Evolutionary conservation across 2,113 vertebrate genomes (phyloP), one percentile per base, ranked within the genome.

Genomic region (Cricetomys ansorgei): DNA sequence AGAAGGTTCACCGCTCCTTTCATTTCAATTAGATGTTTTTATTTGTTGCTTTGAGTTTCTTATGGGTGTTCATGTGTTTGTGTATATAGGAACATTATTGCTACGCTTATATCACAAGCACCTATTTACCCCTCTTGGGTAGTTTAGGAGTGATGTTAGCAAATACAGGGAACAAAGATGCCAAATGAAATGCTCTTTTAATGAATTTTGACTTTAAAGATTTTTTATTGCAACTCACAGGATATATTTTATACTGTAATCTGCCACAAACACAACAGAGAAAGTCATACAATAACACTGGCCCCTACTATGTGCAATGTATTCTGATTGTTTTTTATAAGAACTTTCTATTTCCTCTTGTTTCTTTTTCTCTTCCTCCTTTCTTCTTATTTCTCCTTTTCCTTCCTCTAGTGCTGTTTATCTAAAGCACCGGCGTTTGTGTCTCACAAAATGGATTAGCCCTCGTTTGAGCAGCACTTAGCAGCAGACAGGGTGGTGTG

Each of bases 91-190:
- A 94, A 88, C 79, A 67, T 67, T 87, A 13, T 48, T 80, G 16
- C 64, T 70, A 65, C 57, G 19, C 5, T 40, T 93, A 84, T 48
- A 87, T 37, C 70, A 91, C 13, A 95, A 91, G 85, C 23, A 86
- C 1, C 34, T 69, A n/a, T n/a, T n/a, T n/a, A 53, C 57, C 23
- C 23, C 13, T 83, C 7, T 62, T 3, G 12, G 45, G 25, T 65
- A 86, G 85, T 43, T 70, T 85, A 72, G 65, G 59, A 29, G 53
- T 89, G 91, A 93, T 87, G 8, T 37, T 86, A 59, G 92, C 21
- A 69, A 88, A 95, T 88, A 50, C 43, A 75, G 64, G 64, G 92
- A 88, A 43, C 34, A 94, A 90, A 88, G n/a, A 81, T 7, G 29
- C 8, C 45, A 65, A 96, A 72, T 23, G 76, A 92, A 86, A 83